phyloP scores from a whole-genome alignment of 2,113 vertebrate species.

The Paedocypris sp. region DNA sequence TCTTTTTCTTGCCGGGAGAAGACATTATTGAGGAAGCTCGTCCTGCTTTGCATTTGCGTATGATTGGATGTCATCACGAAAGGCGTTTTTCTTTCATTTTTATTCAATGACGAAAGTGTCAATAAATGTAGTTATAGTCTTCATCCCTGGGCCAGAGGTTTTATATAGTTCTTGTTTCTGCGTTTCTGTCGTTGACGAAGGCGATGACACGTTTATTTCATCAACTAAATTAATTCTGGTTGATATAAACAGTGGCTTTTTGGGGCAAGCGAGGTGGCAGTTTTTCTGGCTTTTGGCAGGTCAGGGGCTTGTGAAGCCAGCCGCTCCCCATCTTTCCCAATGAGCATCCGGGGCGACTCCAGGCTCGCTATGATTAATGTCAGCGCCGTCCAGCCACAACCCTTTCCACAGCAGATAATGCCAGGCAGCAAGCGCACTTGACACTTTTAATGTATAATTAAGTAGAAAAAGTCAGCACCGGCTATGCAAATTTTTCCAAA shows the following conservation, averaged over 20 bases:
- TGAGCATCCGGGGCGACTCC: slow-evolving; percentile 49
- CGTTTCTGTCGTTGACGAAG: no score
- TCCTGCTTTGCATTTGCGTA: no score
- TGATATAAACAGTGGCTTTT: slow-evolving; percentile 50
- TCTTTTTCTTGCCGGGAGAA: no score
- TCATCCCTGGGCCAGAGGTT: no score
- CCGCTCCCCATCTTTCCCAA: slow-evolving; percentile 47
- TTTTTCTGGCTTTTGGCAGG: slow-evolving; percentile 76
- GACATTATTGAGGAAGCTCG: no score
- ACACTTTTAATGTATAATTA: slow-evolving; percentile 99
- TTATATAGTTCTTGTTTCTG: no score
- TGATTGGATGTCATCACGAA: no score
- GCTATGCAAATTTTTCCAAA: slow-evolving; percentile 99
- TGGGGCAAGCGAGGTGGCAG: slow-evolving; percentile 78
- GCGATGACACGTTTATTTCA: neutral
- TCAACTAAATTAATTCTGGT: neutral
- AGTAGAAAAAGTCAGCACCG: slow-evolving; percentile 99
- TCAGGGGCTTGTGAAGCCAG: slow-evolving; percentile 68
- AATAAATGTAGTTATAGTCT: no score
- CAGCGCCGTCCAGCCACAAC: slow-evolving; percentile 97
- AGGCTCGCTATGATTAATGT: slow-evolving; percentile 86
- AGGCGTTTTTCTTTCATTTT: no score
- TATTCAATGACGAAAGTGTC: no score
- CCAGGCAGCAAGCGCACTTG: slow-evolving; percentile 96
- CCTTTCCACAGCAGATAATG: slow-evolving; percentile 99